These are phyloP conservation scores for Toxotes jaculatrix DNA, from an alignment of 2,113 vertebrate species.

Conservation along the genomic window DNA sequence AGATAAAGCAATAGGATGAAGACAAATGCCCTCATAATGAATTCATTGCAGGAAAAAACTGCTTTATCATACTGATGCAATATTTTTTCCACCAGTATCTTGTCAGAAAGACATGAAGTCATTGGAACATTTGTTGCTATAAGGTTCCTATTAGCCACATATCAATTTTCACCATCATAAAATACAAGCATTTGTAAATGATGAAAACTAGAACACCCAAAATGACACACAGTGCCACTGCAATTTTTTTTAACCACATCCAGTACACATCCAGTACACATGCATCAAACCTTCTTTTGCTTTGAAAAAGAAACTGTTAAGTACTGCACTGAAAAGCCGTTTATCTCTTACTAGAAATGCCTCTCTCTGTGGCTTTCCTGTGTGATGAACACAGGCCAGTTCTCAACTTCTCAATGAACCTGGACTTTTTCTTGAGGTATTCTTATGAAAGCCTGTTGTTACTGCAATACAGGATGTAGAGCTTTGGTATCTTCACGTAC, in stretches of 20 bases:
- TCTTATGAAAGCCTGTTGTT: constrained; percentile 56
- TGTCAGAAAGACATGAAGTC: not conserved
- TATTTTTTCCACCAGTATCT: not conserved
- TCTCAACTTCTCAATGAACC: constrained; percentile 38
- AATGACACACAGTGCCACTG: not conserved
- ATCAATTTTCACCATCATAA: not conserved
- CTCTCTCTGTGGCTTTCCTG: constrained; percentile 70
- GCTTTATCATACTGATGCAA: not conserved
- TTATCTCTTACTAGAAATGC: constrained; percentile 63
- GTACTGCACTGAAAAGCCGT: constrained; percentile 16
- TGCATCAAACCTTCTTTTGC: not conserved
- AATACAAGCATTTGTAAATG: not conserved
- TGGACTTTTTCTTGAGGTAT: constrained; percentile 73
- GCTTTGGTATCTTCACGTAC: constrained; percentile 27
- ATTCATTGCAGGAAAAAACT: not conserved
- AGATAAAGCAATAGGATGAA: not conserved
- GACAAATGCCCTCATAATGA: not conserved
- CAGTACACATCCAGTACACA: not conserved
- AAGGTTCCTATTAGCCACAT: not conserved
- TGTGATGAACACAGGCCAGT: constrained; percentile 44
- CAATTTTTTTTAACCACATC: too few relatives aligned
- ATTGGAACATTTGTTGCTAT: not conserved
- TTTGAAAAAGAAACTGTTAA: not conserved
- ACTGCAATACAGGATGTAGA: constrained; percentile 62
- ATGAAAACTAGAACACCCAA: not conserved